Base-by-base conservation (phyloP, 2,113 vertebrate species). In the Crypturellus undulatus region DNA sequence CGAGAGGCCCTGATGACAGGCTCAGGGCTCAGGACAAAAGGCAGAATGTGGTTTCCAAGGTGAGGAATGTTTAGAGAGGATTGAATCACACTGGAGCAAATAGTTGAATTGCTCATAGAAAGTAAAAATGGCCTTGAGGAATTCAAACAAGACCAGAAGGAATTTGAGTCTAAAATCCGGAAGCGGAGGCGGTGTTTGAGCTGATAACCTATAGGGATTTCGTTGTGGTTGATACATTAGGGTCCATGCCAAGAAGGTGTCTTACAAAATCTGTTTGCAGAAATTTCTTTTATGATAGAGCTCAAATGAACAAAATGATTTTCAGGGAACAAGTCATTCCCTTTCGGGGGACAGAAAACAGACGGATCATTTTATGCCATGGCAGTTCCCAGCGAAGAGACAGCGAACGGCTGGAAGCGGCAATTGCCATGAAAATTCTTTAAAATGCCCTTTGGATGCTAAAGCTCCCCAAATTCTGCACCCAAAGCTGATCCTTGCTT, bases 101-200 rank as follows among this genome's bases (percentile, higher is more conserved):
- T 89, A 78, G 95, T 60, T 3, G 72, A 86, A 42, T 56, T 32
- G 68, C 65, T 81, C 32, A 40, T 0, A 86, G 88, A 86, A 89
- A 64, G 52, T 80, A 72, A 87, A 92, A 95, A 75, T 79, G 4
- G 86, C 91, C 86, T 81, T 90, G 38, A 93, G 69, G 76, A 90
- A 79, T 92, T 93, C 78, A 88, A 92, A 49, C 76, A 93, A 81
- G 72, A 86, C 36, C n/a, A 47, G 63, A 69, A 49, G 28, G 40
- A 73, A 40, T 82, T 47, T 58, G 19, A 88, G 68, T 26, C 76
- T 84, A 42, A 79, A 87, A 87, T 70, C 22, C 77, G 68, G 76
- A 89, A 78, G 64, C 45, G 76, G 60, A 86, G 45, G 56, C 42
- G 51, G 34, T 5, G 32, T 91, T 76, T 81, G 62, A 79, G 42